Conservation (phyloP, 1,140 invertebrate species). For the Cotesia typhae region DNA sequence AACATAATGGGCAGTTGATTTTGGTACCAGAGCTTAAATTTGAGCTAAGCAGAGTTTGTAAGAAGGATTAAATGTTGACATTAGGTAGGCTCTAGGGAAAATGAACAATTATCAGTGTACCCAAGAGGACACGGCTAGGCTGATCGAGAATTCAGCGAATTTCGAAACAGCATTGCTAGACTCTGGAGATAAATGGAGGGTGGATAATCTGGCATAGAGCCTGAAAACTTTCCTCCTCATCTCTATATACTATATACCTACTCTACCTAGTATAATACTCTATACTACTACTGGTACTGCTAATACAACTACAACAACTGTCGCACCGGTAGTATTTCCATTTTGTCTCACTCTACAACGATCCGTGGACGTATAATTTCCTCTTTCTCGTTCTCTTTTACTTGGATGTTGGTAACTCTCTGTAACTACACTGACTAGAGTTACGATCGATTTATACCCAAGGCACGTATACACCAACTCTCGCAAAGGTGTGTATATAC, state of each 20-base stretch:
- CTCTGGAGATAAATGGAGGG: conserved; percentile 30
- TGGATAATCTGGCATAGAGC: conserved; percentile 22
- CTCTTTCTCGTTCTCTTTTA: neutral
- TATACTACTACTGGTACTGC: neutral
- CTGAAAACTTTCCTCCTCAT: conserved; percentile 30
- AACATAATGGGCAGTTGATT: too few relatives aligned
- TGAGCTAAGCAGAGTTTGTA: neutral
- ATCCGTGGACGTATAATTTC: neutral
- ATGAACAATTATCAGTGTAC: conserved; percentile 22
- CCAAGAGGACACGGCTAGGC: neutral
- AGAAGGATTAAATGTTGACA: conserved; percentile 12
- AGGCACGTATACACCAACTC: too few relatives aligned
- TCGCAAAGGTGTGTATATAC: too few relatives aligned
- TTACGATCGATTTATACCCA: too few relatives aligned
- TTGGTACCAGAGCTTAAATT: too few relatives aligned
- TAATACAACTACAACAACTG: too few relatives aligned
- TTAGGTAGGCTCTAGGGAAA: conserved; percentile 6
- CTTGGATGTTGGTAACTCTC: too few relatives aligned
- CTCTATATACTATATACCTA: conserved; percentile 1
- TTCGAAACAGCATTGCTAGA: conserved; percentile 26
- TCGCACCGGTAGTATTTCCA: neutral
- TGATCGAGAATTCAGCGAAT: conserved; percentile 26
- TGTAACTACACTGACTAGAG: too few relatives aligned
- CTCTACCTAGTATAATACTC: neutral
- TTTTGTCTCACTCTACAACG: neutral